Conservation (phyloP, 2,113 vertebrate genomes). For the Callocephalon fimbriatum region DNA sequence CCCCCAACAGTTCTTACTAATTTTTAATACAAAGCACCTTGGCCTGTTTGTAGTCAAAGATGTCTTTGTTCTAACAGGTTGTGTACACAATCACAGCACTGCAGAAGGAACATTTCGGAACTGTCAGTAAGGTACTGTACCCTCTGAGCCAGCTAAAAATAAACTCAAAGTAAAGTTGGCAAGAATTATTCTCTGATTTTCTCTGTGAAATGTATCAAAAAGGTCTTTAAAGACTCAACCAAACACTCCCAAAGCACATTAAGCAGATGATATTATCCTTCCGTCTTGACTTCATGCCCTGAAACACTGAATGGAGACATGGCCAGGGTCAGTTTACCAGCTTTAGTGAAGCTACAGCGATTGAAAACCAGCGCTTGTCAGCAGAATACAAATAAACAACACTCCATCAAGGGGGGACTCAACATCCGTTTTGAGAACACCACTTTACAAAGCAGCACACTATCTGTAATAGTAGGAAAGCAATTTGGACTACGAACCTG, state of each 20-base stretch:
- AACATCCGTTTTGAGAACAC: not conserved
- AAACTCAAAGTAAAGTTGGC: slow-evolving; percentile 18
- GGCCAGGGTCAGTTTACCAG: slow-evolving; percentile 7
- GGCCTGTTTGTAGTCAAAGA: not conserved
- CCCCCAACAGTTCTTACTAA: not conserved
- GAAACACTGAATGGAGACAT: not conserved
- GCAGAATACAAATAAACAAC: slow-evolving; percentile 2
- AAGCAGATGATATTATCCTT: slow-evolving; percentile 24
- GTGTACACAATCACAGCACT: not conserved
- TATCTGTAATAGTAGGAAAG: not conserved
- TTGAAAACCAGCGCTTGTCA: not conserved
- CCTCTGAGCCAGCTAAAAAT: not conserved
- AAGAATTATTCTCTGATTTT: slow-evolving; percentile 17
- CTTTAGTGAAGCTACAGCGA: not conserved
- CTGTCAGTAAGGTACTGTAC: not conserved
- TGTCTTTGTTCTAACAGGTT: rapidly evolving
- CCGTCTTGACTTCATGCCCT: slow-evolving; percentile 17
- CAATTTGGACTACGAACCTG: not conserved
- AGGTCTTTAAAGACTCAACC: slow-evolving; percentile 24
- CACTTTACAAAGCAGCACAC: not conserved
- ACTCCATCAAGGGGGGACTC: not conserved
- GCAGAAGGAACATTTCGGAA: not conserved
- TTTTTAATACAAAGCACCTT: not conserved
- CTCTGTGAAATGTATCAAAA: slow-evolving; percentile 11
- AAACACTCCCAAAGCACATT: slow-evolving; percentile 39